Evolutionary conservation across 2,113 vertebrate genomes (phyloP).

Genomic region (Thinocorus orbignyianus): DNA sequence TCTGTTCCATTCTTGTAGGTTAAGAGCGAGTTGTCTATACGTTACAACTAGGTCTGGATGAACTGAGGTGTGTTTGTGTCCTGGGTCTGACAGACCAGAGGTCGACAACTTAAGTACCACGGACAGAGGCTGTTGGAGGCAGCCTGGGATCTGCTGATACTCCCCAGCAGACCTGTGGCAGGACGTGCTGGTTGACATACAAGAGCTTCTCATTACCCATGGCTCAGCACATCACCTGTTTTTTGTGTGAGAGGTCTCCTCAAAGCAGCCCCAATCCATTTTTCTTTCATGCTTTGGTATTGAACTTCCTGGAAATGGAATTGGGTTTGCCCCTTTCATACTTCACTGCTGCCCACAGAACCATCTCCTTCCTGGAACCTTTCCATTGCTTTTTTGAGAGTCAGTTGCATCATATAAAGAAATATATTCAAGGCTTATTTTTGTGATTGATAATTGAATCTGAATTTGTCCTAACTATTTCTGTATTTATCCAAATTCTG

Average conservation of each 20-base stretch:
- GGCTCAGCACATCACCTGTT: not conserved
- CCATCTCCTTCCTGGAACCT: not conserved
- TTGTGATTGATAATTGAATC: not conserved
- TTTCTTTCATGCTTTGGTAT: not conserved
- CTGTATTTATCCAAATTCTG: not conserved
- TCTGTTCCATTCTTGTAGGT: not conserved
- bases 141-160: fast-evolving
- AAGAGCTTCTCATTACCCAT: not conserved
- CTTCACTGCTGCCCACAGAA: not conserved
- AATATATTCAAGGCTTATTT: not conserved
- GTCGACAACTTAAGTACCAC: not conserved
- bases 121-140: conserved; percentile 17
- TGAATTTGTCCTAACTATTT: not conserved
- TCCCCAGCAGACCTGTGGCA: fast-evolving
- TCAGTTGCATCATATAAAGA: not conserved
- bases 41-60: not conserved
- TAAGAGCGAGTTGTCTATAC: not conserved
- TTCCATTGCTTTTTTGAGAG: not conserved
- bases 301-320: not conserved
- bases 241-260: not conserved
- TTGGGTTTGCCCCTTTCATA: not conserved
- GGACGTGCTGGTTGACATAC: not conserved
- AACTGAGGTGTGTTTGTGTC: fast-evolving
- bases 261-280: not conserved
- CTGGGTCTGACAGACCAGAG: not conserved